These are phyloP conservation scores for Drosophila putrida DNA, from an alignment of 2,888 invertebrate genomes.

Conservation along the genomic window DNA sequence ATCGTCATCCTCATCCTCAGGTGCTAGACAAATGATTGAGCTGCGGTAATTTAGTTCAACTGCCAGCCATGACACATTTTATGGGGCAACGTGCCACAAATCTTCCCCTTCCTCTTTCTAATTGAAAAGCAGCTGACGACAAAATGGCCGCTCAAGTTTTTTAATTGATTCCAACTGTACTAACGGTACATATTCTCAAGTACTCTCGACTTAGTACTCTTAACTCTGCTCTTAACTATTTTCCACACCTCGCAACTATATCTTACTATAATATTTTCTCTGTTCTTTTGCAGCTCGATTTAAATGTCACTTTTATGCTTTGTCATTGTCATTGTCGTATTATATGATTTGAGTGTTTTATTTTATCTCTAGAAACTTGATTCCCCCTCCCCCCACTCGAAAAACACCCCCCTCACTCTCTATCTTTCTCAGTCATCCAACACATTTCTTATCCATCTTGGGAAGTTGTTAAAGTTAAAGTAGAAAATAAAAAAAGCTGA, in stretches of 20 bases:
- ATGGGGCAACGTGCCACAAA: slow-evolving; percentile 49
- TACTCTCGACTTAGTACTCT: slow-evolving; percentile 44
- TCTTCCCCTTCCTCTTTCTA: slow-evolving; percentile 20
- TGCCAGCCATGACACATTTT: slow-evolving; percentile 76
- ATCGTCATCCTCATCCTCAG: slow-evolving; percentile 40
- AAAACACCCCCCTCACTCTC: not conserved
- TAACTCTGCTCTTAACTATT: slow-evolving; percentile 45
- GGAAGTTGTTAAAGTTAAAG: slow-evolving; percentile 71
- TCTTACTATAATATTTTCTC: slow-evolving; percentile 8
- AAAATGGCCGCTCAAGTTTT: slow-evolving; percentile 59
- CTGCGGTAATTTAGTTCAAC: slow-evolving; percentile 68
- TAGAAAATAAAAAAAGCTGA: slow-evolving; percentile 49
- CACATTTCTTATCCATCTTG: slow-evolving; percentile 61
- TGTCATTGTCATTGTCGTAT: slow-evolving; percentile 66
- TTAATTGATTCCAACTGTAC: slow-evolving; percentile 78
- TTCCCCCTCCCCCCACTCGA: slow-evolving; percentile 25
- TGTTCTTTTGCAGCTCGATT: slow-evolving; percentile 40
- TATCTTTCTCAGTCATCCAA: slow-evolving; percentile 5
- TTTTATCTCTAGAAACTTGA: slow-evolving; percentile 61
- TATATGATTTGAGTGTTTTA: slow-evolving; percentile 39
- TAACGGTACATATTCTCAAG: slow-evolving; percentile 69
- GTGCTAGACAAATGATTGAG: slow-evolving; percentile 62
- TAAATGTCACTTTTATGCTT: slow-evolving; percentile 64
- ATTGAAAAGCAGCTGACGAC: slow-evolving; percentile 58
- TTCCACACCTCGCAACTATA: slow-evolving; percentile 43